Evolutionary conservation across 2,888 invertebrate species (phyloP), one percentile per base, ranked within the genome.

Genomic region (Heliconius erato): DNA sequence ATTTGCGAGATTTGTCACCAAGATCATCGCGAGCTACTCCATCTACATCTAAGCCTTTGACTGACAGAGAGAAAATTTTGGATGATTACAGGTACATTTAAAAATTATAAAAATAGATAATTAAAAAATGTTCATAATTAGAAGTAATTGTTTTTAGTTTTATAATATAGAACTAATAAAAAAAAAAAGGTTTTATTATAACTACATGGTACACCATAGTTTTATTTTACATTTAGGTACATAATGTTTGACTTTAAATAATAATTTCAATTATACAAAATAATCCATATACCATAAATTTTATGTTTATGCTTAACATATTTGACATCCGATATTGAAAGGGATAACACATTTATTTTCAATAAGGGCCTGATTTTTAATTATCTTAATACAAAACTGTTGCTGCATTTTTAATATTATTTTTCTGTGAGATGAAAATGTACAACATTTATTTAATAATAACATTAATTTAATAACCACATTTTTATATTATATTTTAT

Each of bases 41-140:
- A 67, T 83, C 85, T 16, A 74, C 89, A 35, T 85, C 87, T 23
- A 94, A 91, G 85, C 91, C 93, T 79, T 84, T 94, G 86, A 91
- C 93, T 44, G 96, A 95, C 79, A 90, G 96, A 74, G 95, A 95
- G 84, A 96, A 94, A 87, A 96, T 96, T 85, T 90, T 96, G 74
- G 92, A 93, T 87, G 95, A 95, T 86, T 95, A 91, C 83, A 94
- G 94, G 95, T 95, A 86, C 82, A 83, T 40, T 83, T 28, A 63
- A n/a, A 63, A n/a, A n/a, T 12, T 63, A 63, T 11, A n/a, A 11
- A 63, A 63, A 63, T 63, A 63, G 3, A 63, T 23, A n/a, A 11
- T 11, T n/a, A 63, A 63, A 63, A 49, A 54, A 54, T 2, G 3
- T 54, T 9, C 3, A 54, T 54, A 54, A 54, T 23, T 54, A 23